phyloP scores from a whole-genome alignment of 1,140 invertebrate species.

The Oncopeltus fasciatus region DNA sequence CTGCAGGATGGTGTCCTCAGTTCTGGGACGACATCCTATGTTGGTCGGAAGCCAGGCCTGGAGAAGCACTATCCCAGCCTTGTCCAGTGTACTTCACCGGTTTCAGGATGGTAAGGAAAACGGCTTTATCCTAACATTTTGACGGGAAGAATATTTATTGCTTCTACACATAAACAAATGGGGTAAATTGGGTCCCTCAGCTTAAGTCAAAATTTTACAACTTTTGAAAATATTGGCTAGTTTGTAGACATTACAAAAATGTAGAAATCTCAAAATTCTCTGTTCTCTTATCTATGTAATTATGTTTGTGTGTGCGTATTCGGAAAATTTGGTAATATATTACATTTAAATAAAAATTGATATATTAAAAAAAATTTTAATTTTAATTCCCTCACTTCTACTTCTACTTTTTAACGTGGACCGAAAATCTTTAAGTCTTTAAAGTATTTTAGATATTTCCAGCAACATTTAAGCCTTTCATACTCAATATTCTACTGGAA shows the following conservation, averaged over 20 bases:
- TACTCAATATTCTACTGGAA: too few relatives aligned
- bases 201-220: not conserved
- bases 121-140: not conserved
- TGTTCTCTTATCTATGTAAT: not conserved
- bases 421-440: too few relatives aligned
- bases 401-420: too few relatives aligned
- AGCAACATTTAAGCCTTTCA: too few relatives aligned
- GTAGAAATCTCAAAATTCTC: not conserved
- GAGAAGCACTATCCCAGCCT: conserved; percentile 29
- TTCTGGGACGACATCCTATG: conserved; percentile 40
- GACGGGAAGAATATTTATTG: not conserved
- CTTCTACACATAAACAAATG: not conserved
- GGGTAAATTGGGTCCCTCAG: not conserved
- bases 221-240: not conserved
- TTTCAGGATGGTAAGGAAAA: conserved; percentile 25
- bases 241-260: not conserved
- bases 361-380: too few relatives aligned
- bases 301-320: too few relatives aligned
- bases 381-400: too few relatives aligned
- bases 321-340: too few relatives aligned
- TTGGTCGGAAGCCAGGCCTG: conserved; percentile 36
- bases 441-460: too few relatives aligned
- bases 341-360: too few relatives aligned
- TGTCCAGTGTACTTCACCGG: conserved; percentile 36
- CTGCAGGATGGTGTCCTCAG: conserved; percentile 29